Conservation (phyloP, 2,888 invertebrate genomes). For the Folsomia candida region DNA sequence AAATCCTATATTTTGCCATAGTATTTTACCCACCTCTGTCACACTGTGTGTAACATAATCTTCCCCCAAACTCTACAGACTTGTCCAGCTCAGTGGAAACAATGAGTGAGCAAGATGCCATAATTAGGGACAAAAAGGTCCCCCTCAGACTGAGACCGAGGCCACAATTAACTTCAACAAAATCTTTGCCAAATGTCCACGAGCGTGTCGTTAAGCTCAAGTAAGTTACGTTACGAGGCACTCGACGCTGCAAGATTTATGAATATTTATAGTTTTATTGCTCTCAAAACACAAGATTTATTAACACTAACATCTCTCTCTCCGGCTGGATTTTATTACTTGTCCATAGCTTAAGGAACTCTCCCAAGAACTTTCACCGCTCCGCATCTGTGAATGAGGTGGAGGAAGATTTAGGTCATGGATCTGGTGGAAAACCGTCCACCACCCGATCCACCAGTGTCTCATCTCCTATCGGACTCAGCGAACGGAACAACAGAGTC, state of each 20-base stretch:
- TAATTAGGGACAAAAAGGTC: conserved; percentile 38
- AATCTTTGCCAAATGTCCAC: conserved; percentile 45
- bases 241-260: background rate
- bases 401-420: conserved; percentile 27
- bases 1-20: no score
- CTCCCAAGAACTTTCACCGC: conserved; percentile 29
- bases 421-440: background rate
- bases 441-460: background rate
- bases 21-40: no score
- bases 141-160: conserved; percentile 32
- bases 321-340: background rate
- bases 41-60: no score
- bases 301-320: background rate
- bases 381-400: conserved; percentile 39
- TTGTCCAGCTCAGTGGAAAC: conserved; percentile 39
- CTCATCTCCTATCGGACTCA: background rate
- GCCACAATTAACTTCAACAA: conserved; percentile 42
- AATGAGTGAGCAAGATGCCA: conserved; percentile 38
- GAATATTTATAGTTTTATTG: conserved; percentile 3
- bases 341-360: conserved; percentile 17
- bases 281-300: background rate
- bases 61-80: conserved; percentile 26
- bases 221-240: conserved; percentile 17
- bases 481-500: conserved; percentile 27
- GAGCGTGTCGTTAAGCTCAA: conserved; percentile 39